Base-by-base conservation (phyloP, 30 jellyfish, hydroid and myxozoan species). In the Clytia hemisphaerica region DNA sequence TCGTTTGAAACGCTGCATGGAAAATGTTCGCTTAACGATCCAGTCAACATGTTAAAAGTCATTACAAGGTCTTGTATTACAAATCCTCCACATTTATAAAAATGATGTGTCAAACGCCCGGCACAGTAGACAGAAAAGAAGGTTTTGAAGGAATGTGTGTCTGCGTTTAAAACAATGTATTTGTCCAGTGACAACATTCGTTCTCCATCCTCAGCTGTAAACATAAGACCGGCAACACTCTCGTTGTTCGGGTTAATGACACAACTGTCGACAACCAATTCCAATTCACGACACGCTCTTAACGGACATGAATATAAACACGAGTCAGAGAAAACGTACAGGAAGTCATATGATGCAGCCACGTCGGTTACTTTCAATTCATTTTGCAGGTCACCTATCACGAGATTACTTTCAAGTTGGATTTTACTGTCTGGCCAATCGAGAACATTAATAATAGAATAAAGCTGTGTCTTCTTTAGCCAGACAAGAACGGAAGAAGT, bases 71-170 rank as follows among this genome's bases (percentile, higher is more conserved):
- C 94, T 71, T 88, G 94, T 28, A 88, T 88, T 37, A 63, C 78
- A 64, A 88, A 88, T 3, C 92, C 94, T 10, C 97, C 97, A 55
- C 97, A 88, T 53, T 88, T 88, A 61, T 78, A 87, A 87, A 87
- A 45, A 46, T 85, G 93, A 25, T 64, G 72, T 2, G 93, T 80
- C 36, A 71, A 21, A 27, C 54, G 53, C 0, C 96, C 96, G 0
- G 93, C 61, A 61, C 96, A 87, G 62, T 87, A 87, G 37, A 87
- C 70, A 14, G 96, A 79, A 58, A 87, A 87, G 54, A 58, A 79
- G 29, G 86, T 82, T 16, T 94, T 80, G 38, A 87, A 87, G 40
- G 96, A 87, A 45, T 87, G 96, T 22, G 96, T 78, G 38, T 87
- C 96, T 31, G 76, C 53, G 36, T 92, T 78, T 6, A 54, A 16